These are phyloP conservation scores for Brachionus plicatilis DNA, from an alignment of 1,140 invertebrate genomes.

Conservation along the genomic window DNA sequence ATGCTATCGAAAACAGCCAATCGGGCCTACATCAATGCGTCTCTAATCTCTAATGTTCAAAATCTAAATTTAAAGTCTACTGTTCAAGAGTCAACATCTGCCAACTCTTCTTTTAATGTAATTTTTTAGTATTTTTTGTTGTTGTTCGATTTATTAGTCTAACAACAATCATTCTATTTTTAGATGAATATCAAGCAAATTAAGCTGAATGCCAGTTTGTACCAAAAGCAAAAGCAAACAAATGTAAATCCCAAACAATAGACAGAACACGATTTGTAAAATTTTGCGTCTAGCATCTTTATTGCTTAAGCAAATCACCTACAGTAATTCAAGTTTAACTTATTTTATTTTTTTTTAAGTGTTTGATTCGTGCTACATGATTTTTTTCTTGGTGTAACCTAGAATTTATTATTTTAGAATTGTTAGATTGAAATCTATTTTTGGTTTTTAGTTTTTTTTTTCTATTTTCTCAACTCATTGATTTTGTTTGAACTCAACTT, in stretches of 20 bases:
- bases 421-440: not conserved
- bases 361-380: not conserved
- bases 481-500: not conserved
- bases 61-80: not conserved
- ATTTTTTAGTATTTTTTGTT: not conserved
- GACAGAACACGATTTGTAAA: not conserved
- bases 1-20: not conserved
- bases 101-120: not conserved
- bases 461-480: not conserved
- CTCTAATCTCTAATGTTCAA: not conserved
- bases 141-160: not conserved
- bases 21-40: not conserved
- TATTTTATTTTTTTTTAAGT: not conserved
- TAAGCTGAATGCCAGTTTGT: not conserved
- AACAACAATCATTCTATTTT: not conserved
- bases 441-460: not conserved
- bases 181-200: not conserved
- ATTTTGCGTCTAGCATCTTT: not conserved
- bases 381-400: conserved; percentile 17
- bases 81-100: conserved; percentile 5
- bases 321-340: conserved; percentile 9
- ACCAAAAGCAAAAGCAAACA: not conserved
- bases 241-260: not conserved
- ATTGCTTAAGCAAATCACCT: not conserved
- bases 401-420: not conserved